Percentiles rank a stretch among this genome's conserved stretches.
Evolutionary conservation across 2,113 vertebrate genomes (phyloP).

Genomic region (Sialia sialis): DNA sequence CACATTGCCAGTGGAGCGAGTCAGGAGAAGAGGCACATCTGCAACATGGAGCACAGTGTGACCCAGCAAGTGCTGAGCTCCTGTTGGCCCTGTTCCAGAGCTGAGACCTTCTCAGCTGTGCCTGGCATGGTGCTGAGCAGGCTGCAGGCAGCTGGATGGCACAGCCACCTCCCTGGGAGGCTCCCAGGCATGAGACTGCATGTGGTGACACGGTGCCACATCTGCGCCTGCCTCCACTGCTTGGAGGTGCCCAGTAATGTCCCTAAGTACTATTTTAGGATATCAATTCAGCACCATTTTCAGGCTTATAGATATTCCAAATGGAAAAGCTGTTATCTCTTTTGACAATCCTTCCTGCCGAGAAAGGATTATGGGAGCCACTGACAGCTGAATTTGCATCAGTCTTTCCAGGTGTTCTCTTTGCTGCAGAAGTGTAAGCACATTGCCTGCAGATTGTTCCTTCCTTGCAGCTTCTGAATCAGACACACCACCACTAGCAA

Average conservation of each 20-base stretch:
- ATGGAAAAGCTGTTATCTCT: background rate
- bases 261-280: background rate
- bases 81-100: background rate
- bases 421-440: background rate
- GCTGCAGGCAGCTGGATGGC: background rate
- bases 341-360: background rate
- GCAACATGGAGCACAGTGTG: rapidly evolving
- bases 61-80: background rate
- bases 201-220: background rate
- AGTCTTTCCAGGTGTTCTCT: background rate
- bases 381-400: background rate
- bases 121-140: rapidly evolving
- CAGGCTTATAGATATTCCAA: background rate
- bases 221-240: background rate
- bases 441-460: background rate
- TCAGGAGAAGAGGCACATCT: background rate
- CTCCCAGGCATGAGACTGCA: background rate
- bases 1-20: background rate
- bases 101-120: background rate
- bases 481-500: background rate
- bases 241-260: rapidly evolving
- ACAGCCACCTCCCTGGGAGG: background rate
- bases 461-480: background rate
- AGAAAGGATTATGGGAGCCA: background rate
- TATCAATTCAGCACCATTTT: background rate